Evolutionary conservation across 2,113 vertebrate species (phyloP).

Genomic region (Uropsilus gracilis): DNA sequence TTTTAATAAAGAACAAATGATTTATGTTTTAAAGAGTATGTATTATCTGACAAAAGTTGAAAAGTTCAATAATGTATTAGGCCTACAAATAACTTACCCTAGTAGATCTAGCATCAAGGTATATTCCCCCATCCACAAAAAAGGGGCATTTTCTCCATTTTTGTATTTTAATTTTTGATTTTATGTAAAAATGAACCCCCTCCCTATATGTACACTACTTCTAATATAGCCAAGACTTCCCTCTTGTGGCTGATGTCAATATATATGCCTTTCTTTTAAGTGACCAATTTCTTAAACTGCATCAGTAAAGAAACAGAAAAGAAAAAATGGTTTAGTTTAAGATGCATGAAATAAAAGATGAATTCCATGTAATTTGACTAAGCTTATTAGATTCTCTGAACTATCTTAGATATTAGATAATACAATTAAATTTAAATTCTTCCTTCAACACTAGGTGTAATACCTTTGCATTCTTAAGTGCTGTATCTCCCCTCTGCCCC

Average conservation of each 20-base stretch:
- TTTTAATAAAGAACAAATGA: slow-evolving; percentile 12
- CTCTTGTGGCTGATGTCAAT: slow-evolving; percentile 79
- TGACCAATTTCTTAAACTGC: slow-evolving; percentile 48
- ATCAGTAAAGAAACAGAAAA: slow-evolving; percentile 14
- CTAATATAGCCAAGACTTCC: slow-evolving; percentile 80
- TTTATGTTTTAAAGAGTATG: slow-evolving; percentile 38
- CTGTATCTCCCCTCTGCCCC: background rate
- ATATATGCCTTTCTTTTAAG: slow-evolving; percentile 53
- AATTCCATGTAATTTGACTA: background rate
- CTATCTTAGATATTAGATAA: background rate
- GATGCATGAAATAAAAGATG: background rate
- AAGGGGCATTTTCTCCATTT: background rate
- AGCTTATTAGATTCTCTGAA: background rate
- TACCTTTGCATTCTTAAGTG: background rate
- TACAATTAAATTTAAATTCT: background rate
- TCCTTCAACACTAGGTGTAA: background rate
- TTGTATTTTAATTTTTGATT: background rate
- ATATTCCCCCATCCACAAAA: background rate
- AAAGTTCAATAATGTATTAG: background rate
- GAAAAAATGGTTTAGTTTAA: background rate
- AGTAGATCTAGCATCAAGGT: background rate
- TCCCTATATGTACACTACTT: slow-evolving; percentile 57
- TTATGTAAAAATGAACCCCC: slow-evolving; percentile 54
- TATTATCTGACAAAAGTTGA: slow-evolving; percentile 24
- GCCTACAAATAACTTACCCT: slow-evolving; percentile 3